Evolutionary conservation across 2,797 vertebrate genomes (phyloP).

Genomic region (Sitta carolinensis): DNA sequence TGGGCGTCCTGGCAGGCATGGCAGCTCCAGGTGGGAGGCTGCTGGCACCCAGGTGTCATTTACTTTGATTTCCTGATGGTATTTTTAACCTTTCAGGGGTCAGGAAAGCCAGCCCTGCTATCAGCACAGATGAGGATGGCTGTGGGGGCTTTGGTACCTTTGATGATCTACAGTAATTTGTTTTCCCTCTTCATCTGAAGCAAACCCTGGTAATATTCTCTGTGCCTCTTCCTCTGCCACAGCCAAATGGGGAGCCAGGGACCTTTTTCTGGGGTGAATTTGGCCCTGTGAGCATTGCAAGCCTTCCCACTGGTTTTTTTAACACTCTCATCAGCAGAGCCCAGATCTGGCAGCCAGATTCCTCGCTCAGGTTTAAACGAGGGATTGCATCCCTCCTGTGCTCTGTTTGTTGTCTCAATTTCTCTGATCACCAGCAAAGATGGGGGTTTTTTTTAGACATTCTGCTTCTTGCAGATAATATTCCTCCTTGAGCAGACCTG

Average conservation of each 20-base stretch:
- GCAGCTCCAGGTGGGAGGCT: neutral
- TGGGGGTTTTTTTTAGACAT: neutral
- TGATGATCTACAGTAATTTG: fast-evolving
- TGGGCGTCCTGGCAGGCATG: neutral
- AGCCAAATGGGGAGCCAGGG: neutral
- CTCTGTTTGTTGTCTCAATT: conserved; percentile 40
- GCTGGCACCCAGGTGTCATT: neutral
- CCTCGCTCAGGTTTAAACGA: neutral
- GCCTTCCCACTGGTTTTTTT: neutral
- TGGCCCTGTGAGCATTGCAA: neutral
- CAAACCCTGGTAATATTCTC: neutral
- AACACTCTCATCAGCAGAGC: neutral
- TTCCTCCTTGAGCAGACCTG: neutral
- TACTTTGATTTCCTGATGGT: neutral
- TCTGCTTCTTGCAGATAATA: conserved; percentile 23
- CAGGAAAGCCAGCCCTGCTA: neutral
- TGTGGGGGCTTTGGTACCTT: neutral
- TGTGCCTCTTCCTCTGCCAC: neutral
- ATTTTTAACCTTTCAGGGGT: neutral
- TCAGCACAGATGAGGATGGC: neutral
- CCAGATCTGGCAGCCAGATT: conserved; percentile 8
- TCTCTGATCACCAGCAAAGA: conserved; percentile 23
- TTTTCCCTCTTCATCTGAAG: neutral
- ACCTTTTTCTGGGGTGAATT: neutral
- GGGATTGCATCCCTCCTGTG: conserved; percentile 39